Percentiles rank a stretch among this genome's conserved stretches.
Evolutionary conservation across 2,888 invertebrate genomes (phyloP).

Genomic region (Acronicta psi): DNA sequence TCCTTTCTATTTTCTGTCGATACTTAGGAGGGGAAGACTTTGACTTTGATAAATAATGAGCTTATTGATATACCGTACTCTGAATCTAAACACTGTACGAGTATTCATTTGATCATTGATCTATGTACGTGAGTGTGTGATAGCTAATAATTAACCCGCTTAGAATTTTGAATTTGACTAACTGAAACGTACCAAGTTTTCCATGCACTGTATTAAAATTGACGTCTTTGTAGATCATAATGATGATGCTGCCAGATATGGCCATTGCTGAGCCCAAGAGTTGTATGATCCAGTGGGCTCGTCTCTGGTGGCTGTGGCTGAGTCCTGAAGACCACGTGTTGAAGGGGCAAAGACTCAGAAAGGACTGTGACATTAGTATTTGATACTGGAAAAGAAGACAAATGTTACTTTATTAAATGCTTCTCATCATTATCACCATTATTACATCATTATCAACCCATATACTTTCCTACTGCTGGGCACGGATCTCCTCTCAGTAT

Average conservation of each 20-base stretch:
- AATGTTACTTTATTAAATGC: neutral
- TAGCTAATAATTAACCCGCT: too few species aligned
- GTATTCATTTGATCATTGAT: too few species aligned
- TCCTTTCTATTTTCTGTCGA: too few species aligned
- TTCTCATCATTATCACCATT: too few species aligned
- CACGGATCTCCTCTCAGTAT: too few species aligned
- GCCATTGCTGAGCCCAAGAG: conserved; percentile 65
- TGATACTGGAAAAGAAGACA: conserved; percentile 64
- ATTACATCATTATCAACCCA: too few species aligned
- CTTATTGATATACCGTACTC: too few species aligned
- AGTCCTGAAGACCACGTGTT: conserved; percentile 68
- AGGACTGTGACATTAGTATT: conserved; percentile 70
- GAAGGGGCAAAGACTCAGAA: conserved; percentile 62
- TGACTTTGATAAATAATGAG: too few species aligned
- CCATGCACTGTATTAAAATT: conserved; percentile 71
- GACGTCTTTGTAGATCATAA: conserved; percentile 60
- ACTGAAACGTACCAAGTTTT: conserved; percentile 54
- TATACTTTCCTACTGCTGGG: too few species aligned
- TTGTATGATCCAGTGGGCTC: conserved; percentile 70
- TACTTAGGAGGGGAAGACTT: too few species aligned
- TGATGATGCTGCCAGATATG: conserved; percentile 65
- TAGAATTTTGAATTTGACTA: neutral
- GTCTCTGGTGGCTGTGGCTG: conserved; percentile 59
- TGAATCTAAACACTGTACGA: too few species aligned
- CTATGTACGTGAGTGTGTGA: too few species aligned